Evolutionary conservation across 2,888 invertebrate species (phyloP).

Genomic region (Atethmia centrago): DNA sequence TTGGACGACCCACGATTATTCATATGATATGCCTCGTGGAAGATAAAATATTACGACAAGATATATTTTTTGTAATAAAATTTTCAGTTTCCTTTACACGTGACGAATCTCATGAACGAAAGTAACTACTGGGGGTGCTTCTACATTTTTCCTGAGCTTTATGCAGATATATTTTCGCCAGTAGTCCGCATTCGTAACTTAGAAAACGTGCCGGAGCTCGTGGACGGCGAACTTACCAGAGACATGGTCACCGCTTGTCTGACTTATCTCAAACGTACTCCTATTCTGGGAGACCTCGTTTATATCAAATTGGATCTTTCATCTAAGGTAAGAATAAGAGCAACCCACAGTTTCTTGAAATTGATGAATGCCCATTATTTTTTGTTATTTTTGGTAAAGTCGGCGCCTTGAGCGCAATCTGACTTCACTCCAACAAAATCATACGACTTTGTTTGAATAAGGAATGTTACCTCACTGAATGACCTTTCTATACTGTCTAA

Average conservation of each 20-base stretch:
- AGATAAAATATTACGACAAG: background rate
- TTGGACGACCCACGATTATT: slow-evolving; percentile 17
- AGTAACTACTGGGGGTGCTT: slow-evolving; percentile 85
- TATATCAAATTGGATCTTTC: slow-evolving; percentile 90
- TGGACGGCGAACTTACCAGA: slow-evolving; percentile 86
- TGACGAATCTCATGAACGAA: slow-evolving; percentile 82
- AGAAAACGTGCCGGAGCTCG: slow-evolving; percentile 79
- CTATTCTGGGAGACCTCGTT: slow-evolving; percentile 88
- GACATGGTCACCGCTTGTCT: slow-evolving; percentile 89
- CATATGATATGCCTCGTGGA: background rate
- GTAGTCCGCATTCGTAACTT: slow-evolving; percentile 74
- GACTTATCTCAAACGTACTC: slow-evolving; percentile 88
- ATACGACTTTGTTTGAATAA: background rate
- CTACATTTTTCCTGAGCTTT: slow-evolving; percentile 85
- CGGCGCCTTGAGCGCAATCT: background rate
- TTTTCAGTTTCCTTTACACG: slow-evolving; percentile 80
- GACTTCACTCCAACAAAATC: background rate
- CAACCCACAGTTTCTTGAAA: background rate
- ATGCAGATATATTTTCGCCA: slow-evolving; percentile 81
- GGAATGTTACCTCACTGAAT: background rate
- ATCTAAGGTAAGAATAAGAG: slow-evolving; percentile 74
- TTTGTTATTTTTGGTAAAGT: background rate
- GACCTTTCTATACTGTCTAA: background rate
- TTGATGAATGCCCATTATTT: background rate
- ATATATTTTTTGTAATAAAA: background rate